Evolutionary conservation across 2,797 vertebrate genomes (phyloP).

Genomic region (Psittacula derbiana): DNA sequence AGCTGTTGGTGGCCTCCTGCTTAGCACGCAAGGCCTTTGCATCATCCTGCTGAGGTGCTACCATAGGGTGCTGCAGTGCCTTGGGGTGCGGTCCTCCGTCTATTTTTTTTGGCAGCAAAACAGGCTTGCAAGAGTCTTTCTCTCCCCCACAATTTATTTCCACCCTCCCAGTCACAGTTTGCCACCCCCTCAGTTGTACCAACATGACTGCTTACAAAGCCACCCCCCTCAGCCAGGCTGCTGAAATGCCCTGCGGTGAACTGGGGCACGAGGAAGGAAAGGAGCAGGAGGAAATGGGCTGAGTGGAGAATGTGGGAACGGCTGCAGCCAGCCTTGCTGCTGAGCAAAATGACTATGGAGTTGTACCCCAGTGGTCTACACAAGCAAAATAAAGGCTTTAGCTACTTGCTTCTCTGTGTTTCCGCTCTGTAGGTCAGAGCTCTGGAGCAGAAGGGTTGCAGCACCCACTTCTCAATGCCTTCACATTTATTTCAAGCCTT

Average conservation of each 20-base stretch:
- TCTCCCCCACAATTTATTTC: neutral
- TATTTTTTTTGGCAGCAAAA: neutral
- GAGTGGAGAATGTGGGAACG: fast-evolving
- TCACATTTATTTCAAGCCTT: neutral
- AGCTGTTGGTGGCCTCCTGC: neutral
- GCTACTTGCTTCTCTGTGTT: neutral
- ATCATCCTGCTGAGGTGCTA: neutral
- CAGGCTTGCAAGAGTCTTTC: neutral
- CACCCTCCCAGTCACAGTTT: neutral
- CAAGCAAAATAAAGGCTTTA: neutral
- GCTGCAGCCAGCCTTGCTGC: neutral
- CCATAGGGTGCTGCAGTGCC: neutral
- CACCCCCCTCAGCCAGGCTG: neutral
- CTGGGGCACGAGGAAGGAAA: neutral
- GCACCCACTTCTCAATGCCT: neutral
- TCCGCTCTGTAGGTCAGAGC: neutral
- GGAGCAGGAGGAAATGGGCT: neutral
- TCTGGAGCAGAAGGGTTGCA: neutral
- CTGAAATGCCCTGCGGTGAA: neutral
- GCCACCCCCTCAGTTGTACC: neutral
- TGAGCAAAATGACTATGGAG: neutral
- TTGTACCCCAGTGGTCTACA: neutral
- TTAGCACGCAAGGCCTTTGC: neutral
- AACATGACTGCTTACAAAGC: neutral
- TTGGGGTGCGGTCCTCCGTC: neutral